phyloP scores from a whole-genome alignment of 2,888 invertebrate genomes.

The Lasius fuliginosus region DNA sequence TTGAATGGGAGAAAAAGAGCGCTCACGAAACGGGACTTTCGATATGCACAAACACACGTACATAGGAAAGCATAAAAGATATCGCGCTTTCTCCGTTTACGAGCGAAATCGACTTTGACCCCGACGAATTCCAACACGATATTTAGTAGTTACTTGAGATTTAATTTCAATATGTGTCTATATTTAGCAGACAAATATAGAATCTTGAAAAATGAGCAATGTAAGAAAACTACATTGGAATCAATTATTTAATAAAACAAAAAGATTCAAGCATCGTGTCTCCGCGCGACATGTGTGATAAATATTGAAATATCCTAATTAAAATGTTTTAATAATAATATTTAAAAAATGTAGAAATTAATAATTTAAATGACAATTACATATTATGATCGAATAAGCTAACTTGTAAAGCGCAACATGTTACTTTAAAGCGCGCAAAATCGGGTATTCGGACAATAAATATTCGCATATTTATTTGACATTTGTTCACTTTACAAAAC shows the following conservation, averaged over 20 bases:
- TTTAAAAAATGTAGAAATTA: not conserved
- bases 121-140: not conserved
- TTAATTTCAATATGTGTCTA: not conserved
- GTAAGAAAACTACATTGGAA: not conserved
- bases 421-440: too few species aligned
- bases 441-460: not conserved
- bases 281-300: not conserved
- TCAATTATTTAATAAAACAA: not conserved
- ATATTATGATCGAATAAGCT: not conserved
- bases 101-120: not conserved
- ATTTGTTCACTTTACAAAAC: not conserved
- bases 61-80: not conserved
- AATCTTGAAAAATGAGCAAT: not conserved
- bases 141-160: not conserved
- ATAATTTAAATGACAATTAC: not conserved
- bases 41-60: not conserved
- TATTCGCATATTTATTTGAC: too few species aligned
- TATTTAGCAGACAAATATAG: not conserved
- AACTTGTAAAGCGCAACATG: too few species aligned
- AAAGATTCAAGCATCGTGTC: not conserved
- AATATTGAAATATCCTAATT: not conserved
- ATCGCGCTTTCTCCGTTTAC: not conserved
- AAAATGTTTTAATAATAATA: not conserved
- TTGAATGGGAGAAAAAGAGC: not conserved
- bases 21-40: conserved; percentile 2